These are phyloP conservation scores for Brienomyrus brachyistius DNA, from an alignment of 2,113 vertebrate species.

Conservation along the genomic window DNA sequence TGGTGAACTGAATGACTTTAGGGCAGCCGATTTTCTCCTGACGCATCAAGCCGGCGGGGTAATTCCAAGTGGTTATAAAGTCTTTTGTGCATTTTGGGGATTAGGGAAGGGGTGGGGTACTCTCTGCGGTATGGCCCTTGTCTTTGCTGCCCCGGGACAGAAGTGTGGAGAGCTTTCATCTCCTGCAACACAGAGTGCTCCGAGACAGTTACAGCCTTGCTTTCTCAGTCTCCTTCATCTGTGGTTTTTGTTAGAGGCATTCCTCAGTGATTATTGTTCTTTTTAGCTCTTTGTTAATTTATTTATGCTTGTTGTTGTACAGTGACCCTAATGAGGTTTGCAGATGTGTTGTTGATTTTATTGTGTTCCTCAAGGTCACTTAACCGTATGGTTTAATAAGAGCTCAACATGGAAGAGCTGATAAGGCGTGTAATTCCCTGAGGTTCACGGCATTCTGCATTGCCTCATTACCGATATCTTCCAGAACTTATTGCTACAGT, in stretches of 20 bases:
- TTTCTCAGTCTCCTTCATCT: not conserved
- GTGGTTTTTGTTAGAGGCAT: not conserved
- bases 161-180: not conserved
- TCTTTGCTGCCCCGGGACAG: not conserved
- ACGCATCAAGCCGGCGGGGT: not conserved
- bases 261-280: not conserved
- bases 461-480: not conserved
- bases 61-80: not conserved
- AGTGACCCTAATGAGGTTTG: not conserved
- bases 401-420: not conserved
- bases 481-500: not conserved
- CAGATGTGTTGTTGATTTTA: not conserved
- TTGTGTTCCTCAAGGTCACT: constrained; percentile 1
- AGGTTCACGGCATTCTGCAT: not conserved
- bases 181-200: not conserved
- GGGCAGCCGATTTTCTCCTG: not conserved
- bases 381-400: not conserved
- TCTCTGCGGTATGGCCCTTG: not conserved
- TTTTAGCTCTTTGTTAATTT: not conserved
- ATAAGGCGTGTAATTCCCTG: not conserved
- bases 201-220: not conserved
- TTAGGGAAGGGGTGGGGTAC: not conserved
- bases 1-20: not conserved
- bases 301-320: not conserved
- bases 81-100: not conserved